A percentile compares a stretch with the other conserved stretches of the same genome.
Evolutionary conservation across 1,140 invertebrate species (phyloP).

Genomic region (Odontomachus brunneus): DNA sequence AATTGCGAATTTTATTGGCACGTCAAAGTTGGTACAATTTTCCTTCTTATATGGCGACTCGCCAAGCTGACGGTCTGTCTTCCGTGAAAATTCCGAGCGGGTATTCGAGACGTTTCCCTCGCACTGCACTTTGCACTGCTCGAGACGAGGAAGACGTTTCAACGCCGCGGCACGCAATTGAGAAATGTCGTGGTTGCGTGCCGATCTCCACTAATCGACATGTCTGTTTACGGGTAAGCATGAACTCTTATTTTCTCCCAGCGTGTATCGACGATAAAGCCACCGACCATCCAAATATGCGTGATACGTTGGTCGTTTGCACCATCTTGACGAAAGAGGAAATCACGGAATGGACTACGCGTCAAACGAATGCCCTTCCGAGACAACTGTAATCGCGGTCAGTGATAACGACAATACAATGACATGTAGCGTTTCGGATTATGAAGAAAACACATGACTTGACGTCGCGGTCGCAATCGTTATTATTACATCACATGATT

Average conservation of each 20-base stretch:
- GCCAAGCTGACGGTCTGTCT: background rate
- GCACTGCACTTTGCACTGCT: background rate
- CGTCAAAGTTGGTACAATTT: too few species aligned
- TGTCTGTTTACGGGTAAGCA: background rate
- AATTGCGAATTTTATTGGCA: too few species aligned
- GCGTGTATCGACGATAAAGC: background rate
- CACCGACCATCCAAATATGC: background rate
- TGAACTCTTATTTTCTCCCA: slow-evolving; percentile 7
- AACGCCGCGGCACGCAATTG: background rate
- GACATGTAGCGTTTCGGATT: too few species aligned
- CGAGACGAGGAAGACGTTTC: background rate
- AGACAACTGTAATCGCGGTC: background rate
- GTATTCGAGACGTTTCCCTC: background rate
- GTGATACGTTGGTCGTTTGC: background rate
- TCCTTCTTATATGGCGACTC: too few species aligned
- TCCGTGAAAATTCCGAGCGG: background rate
- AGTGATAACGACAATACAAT: too few species aligned
- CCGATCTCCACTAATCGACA: background rate
- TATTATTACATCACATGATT: too few species aligned
- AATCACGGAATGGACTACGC: background rate
- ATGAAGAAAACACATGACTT: too few species aligned
- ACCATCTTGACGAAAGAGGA: background rate
- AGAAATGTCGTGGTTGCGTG: background rate
- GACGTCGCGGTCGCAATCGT: too few species aligned
- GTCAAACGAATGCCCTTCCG: too few species aligned